phyloP scores from a whole-genome alignment of 1,140 invertebrate genomes.

The Bombus terrestris region DNA sequence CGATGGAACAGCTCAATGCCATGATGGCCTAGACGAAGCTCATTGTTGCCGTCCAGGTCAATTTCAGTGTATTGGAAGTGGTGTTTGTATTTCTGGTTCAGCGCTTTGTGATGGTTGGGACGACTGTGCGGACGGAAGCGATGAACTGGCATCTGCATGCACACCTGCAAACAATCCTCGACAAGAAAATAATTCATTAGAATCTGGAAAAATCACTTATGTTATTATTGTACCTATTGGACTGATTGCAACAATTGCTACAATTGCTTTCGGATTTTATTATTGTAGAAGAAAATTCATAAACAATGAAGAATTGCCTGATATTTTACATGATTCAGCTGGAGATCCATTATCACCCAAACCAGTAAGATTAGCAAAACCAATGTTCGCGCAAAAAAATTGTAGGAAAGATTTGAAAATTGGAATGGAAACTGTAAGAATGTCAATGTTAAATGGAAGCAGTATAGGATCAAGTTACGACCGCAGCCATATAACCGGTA shows the following conservation, averaged over 20 bases:
- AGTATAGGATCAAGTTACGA: slow-evolving; percentile 88
- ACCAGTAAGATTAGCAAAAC: slow-evolving; percentile 74
- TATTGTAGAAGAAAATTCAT: slow-evolving; percentile 68
- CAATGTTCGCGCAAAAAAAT: slow-evolving; percentile 78
- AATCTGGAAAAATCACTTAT: slow-evolving; percentile 82
- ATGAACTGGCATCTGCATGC: slow-evolving; percentile 86
- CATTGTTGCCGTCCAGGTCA: slow-evolving; percentile 84
- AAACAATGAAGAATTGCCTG: slow-evolving; percentile 81
- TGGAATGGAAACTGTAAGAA: slow-evolving; percentile 84
- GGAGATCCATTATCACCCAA: slow-evolving; percentile 85
- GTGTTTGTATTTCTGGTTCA: slow-evolving; percentile 84
- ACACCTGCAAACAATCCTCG: slow-evolving; percentile 73
- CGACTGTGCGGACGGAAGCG: slow-evolving; percentile 89
- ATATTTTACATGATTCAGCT: slow-evolving; percentile 84
- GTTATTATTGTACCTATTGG: slow-evolving; percentile 77
- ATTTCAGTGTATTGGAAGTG: slow-evolving; percentile 86
- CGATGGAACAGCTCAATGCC: slow-evolving; percentile 89
- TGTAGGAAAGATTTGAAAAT: slow-evolving; percentile 82
- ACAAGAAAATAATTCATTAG: slow-evolving; percentile 69
- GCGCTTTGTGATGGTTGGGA: slow-evolving; percentile 87
- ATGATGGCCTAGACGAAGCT: slow-evolving; percentile 87
- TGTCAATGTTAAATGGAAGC: slow-evolving; percentile 86
- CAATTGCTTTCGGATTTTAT: slow-evolving; percentile 80
- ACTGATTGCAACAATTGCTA: slow-evolving; percentile 81
- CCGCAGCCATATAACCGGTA: slow-evolving; percentile 89